Evolutionary conservation across 2,888 invertebrate species (phyloP), one percentile per base, ranked within the genome.

Genomic region (Pristionchus japonicus): DNA sequence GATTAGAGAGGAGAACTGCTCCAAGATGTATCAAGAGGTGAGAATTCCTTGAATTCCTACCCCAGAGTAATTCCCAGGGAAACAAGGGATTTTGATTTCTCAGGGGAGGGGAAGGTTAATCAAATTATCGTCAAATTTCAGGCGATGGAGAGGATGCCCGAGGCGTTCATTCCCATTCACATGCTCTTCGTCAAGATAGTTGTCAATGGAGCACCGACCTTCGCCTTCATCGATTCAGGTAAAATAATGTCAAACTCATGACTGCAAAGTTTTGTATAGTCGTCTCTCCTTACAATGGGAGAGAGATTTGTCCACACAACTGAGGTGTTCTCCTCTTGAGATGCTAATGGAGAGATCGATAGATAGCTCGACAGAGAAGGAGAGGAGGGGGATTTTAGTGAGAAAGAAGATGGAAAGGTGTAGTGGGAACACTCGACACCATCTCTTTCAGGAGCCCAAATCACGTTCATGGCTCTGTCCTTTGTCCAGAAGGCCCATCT

Each of bases 61-160:
- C n/a, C 27, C 34, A 31, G 67, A 7, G 3, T n/a, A 31, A 15
- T 23, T 23, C 52, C 11, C 52, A 17, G 11, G 52, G 52, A 20
- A n/a, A n/a, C n/a, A 52, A 20, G 52, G 52, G 20, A 52, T 52
- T 47, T 47, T 13, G 13, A 47, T 47, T 47, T 47, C 47, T 47
- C 47, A 47, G 47, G 47, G n/a, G n/a, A n/a, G n/a, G n/a, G n/a
- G n/a, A n/a, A n/a, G n/a, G n/a, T n/a, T n/a, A n/a, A n/a, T n/a
- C 52, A 13, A 49, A 20, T 52, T 15, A 20, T 37, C 37, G 37
- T 20, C 17, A 77, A 23, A 3, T 98, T 98, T 95, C 97, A 98
- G 0, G 99, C 99, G 0, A 98, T 99, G 96, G 99, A 99, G 95
- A 97, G 97, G 95, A 97, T 98, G 95, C 99, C 99, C 0, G 99